Conservation (phyloP, 2,113 vertebrate genomes). For the Orthochromis indermauri region DNA sequence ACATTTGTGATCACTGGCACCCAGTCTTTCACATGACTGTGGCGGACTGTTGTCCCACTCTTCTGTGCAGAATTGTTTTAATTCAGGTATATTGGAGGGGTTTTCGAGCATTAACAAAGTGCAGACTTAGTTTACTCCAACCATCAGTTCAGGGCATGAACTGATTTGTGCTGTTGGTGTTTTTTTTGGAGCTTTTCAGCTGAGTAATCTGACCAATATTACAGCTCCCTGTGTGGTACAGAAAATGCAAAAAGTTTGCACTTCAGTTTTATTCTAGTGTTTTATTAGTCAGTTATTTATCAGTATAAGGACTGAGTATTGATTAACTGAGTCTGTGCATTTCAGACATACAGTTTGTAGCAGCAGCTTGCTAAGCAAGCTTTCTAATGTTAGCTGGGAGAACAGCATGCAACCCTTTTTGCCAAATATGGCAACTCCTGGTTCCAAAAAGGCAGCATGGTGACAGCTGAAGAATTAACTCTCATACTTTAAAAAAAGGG, state of each 20-base stretch:
- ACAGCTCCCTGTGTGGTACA: not conserved
- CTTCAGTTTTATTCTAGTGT: not conserved
- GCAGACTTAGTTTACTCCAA: not conserved
- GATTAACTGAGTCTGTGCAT: not conserved
- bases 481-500: not conserved
- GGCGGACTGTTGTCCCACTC: not conserved
- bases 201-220: not conserved
- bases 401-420: not conserved
- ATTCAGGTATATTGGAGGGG: not conserved
- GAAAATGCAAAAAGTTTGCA: not conserved
- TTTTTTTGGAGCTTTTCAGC: not conserved
- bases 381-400: not conserved
- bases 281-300: not conserved
- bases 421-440: not conserved
- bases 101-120: rapidly evolving
- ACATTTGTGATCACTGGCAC: not conserved
- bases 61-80: not conserved
- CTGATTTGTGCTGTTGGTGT: not conserved
- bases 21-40: not conserved
- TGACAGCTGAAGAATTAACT: not conserved
- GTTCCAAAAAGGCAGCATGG: not conserved
- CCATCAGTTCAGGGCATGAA: not conserved
- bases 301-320: not conserved
- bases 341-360: not conserved
- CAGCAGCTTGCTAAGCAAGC: not conserved